phyloP scores from a whole-genome alignment of 2,797 vertebrate genomes.

The Gallirallus australis region DNA sequence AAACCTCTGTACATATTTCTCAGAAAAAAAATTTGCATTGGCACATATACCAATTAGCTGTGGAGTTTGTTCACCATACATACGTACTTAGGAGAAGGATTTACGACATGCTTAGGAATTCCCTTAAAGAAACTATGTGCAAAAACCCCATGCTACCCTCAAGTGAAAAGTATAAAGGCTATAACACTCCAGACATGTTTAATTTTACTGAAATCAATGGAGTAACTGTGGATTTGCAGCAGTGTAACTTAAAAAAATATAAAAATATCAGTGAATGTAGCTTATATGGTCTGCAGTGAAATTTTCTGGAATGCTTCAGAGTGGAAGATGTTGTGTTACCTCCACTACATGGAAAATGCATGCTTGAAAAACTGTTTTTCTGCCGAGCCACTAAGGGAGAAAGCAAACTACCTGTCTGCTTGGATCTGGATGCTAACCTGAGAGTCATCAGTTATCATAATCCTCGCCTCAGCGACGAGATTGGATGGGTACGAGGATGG shows the following conservation, averaged over 20 bases:
- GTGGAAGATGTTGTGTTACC: neutral
- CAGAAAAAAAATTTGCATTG: neutral
- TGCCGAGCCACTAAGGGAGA: neutral
- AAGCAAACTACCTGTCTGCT: neutral
- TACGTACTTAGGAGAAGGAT: neutral
- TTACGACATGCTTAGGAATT: slow-evolving; percentile 25
- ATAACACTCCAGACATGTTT: neutral
- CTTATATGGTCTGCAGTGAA: neutral
- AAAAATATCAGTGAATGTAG: neutral
- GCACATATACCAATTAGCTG: neutral
- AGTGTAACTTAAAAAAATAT: neutral
- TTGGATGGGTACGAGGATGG: neutral
- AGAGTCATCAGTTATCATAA: slow-evolving; percentile 15
- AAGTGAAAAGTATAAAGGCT: neutral
- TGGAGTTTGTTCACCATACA: neutral
- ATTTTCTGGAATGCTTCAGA: neutral
- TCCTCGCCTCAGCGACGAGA: neutral
- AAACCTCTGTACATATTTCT: neutral
- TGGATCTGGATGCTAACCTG: neutral
- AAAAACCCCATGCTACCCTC: neutral
- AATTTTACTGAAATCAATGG: neutral
- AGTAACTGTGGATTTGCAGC: neutral
- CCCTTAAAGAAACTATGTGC: slow-evolving; percentile 7
- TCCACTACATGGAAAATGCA: neutral
- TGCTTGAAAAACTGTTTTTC: neutral